Base-by-base conservation (phyloP, 2,797 vertebrate genomes). In the Gobio occitaniae region DNA sequence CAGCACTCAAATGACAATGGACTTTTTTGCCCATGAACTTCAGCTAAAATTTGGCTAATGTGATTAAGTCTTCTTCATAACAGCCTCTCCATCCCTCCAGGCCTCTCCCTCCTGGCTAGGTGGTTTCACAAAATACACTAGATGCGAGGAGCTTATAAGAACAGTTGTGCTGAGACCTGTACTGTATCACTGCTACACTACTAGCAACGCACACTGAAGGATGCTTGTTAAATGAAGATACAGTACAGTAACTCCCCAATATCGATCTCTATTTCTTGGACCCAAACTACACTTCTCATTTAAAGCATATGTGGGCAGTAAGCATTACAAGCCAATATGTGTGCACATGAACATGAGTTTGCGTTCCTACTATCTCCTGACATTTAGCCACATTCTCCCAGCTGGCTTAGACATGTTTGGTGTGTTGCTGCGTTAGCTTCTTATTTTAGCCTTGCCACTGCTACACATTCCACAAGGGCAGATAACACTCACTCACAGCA, bases 361-460 rank as follows among this genome's bases (percentile, higher is more conserved):
- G 81, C 81, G 80, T 87, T 90, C 87, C 25, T 87, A 86, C 90
- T 93, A 92, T 94, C 94, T 92, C 90, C 78, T 95, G 94, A 95
- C 94, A 95, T 95, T 95, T 94, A 92, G 89, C 92, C 91, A 92
- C 92, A 90, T 87, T 90, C 90, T 88, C 86, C 87, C 83, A 72
- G 90, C 83, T 89, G 92, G 90, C 88, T 91, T 66, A 21, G 66
- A 78, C 65, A 13, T 65, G 83, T 68, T 83, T 77, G 75, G 65
- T 89, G 91, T 82, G 83, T 85, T 82, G 80, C 75, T 78, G 74
- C 11, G 79, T 82, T 85, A 82, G 77, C 83, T 79, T 89, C 94
- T 95, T 95, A 94, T 94, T 95, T 94, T 95, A 95, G 95, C 93
- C 90, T 61, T 87, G 93, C 93, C 92, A 92, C 90, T 93, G 91